Evolutionary conservation across 2,113 vertebrate species (phyloP), one percentile per base, ranked within the genome.

Genomic region (Urocitellus parryii): DNA sequence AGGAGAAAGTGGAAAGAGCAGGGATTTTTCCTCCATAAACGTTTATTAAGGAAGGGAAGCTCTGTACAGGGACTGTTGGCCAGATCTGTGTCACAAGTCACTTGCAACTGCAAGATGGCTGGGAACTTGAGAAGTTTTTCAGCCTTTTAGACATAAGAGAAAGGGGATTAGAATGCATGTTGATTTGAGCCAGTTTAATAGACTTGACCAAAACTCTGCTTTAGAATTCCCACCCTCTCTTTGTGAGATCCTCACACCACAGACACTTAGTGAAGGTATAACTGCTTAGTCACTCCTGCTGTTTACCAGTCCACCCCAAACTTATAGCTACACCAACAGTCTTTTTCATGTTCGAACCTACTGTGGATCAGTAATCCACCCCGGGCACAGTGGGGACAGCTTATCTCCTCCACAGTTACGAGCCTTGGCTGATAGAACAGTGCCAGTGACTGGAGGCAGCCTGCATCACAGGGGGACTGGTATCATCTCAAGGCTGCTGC

Each of bases 381-480:
- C 5, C 72, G 53, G 27, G 12, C 13, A 5, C 34, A 4, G 14
- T 53, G 37, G 51, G 29, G 9, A 32, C 5, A 39, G 20, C 4
- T 32, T 11, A 1, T 27, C 18, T 45, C 27, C 1, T 18, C n/a
- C 37, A 12, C 12, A 0, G 16, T 67, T 48, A 68, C 13, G 3
- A 5, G 2, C 1, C 37, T 61, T 13, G 22, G 73, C 24, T 37
- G 4, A 25, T 25, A 29, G 6, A 16, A 48, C 3, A 14, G 48
- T 56, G 4, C n/a, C 85, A 13, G 11, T 53, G 53, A 11, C 0
- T 32, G 48, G 51, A 22, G 9, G 17, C 16, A 32, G 51, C 51
- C 85, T 82, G 82, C 8, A 53, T 14, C 22, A 17, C 0, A 0
- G 12, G 27, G 32, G 18, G 2, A 8, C 61, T 67, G 58, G 34